Evolutionary conservation across 1,140 invertebrate species (phyloP).

Genomic region (Leptopilina boulardi): DNA sequence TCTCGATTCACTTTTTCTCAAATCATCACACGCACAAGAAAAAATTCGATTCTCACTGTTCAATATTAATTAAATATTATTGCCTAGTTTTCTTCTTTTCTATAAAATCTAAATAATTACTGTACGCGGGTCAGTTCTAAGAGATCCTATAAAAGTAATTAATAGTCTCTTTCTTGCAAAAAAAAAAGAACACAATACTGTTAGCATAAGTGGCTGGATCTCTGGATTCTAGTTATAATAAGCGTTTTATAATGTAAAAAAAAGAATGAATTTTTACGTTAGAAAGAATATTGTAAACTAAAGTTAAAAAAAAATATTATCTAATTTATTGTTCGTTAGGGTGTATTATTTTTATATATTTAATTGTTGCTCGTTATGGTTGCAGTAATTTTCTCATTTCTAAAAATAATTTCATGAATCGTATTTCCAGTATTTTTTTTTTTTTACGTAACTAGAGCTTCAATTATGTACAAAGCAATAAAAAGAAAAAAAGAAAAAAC

Average conservation of each 20-base stretch:
- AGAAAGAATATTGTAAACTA: constrained; percentile 7
- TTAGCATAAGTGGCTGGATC: constrained; percentile 29
- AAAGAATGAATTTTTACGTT: not conserved
- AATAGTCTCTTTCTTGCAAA: constrained; percentile 29
- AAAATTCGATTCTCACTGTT: constrained; percentile 19
- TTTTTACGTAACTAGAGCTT: constrained; percentile 24
- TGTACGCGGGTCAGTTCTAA: constrained; percentile 27
- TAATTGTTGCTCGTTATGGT: constrained; percentile 22
- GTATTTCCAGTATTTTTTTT: constrained; percentile 22
- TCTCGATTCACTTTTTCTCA: not conserved
- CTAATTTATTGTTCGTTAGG: constrained; percentile 4
- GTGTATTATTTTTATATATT: not conserved
- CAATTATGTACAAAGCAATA: constrained; percentile 18
- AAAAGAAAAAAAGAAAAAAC: not conserved
- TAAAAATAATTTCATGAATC: constrained; percentile 20
- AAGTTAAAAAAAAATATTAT: not conserved
- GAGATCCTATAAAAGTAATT: constrained; percentile 26
- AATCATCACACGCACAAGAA: not conserved
- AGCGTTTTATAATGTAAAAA: constrained; percentile 12
- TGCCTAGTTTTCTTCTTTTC: not conserved
- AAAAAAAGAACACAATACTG: constrained; percentile 31
- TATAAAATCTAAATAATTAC: constrained; percentile 22
- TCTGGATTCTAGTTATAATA: constrained; percentile 33
- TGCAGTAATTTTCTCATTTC: constrained; percentile 21
- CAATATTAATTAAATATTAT: constrained; percentile 21